These are phyloP conservation scores for Helleia helle DNA, from an alignment of 2,888 invertebrate genomes.

Conservation along the genomic window DNA sequence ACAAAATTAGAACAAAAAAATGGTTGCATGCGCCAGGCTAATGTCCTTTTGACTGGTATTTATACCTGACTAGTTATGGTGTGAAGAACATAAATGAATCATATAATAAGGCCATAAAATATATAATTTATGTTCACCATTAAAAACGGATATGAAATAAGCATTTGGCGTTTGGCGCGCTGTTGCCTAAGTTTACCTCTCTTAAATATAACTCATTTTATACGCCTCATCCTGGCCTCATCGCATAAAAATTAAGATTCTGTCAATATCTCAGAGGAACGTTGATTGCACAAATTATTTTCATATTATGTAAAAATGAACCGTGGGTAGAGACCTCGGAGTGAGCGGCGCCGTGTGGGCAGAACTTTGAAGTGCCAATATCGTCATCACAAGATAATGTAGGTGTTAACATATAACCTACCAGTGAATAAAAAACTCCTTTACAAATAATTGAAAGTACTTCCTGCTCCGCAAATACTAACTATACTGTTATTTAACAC, in stretches of 20 bases:
- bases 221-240: too few relatives aligned
- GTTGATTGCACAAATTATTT: constrained; percentile 30
- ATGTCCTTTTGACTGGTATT: too few relatives aligned
- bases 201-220: not conserved
- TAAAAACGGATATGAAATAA: too few relatives aligned
- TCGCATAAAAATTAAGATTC: constrained; percentile 1
- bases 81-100: too few relatives aligned
- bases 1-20: too few relatives aligned
- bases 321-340: constrained; percentile 52
- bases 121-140: too few relatives aligned
- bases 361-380: constrained; percentile 35
- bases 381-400: constrained; percentile 32
- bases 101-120: too few relatives aligned
- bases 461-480: constrained; percentile 27
- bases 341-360: constrained; percentile 39
- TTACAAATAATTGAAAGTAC: constrained; percentile 38
- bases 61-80: too few relatives aligned
- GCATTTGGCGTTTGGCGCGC: too few relatives aligned
- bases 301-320: constrained; percentile 27
- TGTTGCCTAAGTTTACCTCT: too few relatives aligned
- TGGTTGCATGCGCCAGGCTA: too few relatives aligned
- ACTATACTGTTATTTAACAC: constrained; percentile 31
- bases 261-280: not conserved
- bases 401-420: constrained; percentile 41
- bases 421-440: constrained; percentile 42